Conservation (phyloP, 2,797 vertebrate species). For the Sebastes taczanowskii region DNA sequence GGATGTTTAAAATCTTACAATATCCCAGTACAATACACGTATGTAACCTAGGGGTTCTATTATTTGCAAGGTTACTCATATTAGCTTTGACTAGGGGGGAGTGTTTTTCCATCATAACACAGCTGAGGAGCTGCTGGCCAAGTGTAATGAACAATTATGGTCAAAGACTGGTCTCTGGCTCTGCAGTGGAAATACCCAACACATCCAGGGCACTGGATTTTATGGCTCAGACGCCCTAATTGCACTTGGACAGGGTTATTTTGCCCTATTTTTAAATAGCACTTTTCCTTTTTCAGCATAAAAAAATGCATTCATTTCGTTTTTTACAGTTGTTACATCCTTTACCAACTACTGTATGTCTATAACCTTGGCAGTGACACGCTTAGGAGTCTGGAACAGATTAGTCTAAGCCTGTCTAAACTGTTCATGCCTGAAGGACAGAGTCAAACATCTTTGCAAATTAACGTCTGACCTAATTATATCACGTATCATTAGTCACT, state of each 20-base stretch:
- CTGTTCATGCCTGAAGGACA: conserved; percentile 18
- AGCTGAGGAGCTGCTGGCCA: background rate
- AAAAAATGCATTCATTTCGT: background rate
- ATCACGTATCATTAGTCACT: background rate
- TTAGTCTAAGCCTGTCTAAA: conserved; percentile 41
- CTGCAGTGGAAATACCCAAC: conserved; percentile 8
- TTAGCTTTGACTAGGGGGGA: background rate
- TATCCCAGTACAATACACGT: background rate
- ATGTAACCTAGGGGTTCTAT: background rate
- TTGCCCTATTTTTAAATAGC: background rate
- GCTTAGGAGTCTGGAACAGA: conserved; percentile 42
- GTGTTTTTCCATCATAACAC: background rate
- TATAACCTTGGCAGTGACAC: conserved; percentile 4
- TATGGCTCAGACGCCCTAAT: background rate
- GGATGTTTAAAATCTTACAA: background rate
- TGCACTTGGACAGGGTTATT: background rate
- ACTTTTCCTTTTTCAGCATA: background rate
- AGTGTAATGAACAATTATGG: conserved; percentile 29
- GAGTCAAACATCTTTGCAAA: conserved; percentile 37
- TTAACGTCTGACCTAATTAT: conserved; percentile 18
- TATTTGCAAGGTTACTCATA: background rate
- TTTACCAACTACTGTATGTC: background rate
- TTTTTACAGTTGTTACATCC: background rate
- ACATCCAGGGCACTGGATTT: conserved; percentile 6
- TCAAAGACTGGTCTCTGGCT: conserved; percentile 12